A percentile compares a stretch with the other conserved stretches of the same genome.
Conservation (phyloP, 2,888 invertebrate genomes). For the Drosophila niveifrons region DNA sequence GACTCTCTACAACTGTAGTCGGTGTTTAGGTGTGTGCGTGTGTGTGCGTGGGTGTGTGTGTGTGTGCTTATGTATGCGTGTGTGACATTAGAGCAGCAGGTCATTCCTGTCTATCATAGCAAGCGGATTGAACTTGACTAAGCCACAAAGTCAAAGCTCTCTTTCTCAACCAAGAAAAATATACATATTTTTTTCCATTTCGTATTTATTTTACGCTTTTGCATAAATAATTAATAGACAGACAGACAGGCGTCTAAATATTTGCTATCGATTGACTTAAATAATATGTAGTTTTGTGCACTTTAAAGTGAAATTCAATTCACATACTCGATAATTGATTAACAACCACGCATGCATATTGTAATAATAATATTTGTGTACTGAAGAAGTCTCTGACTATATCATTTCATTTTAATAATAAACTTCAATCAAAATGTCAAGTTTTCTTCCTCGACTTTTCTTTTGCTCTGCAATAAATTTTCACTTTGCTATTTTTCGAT, state of each 20-base stretch:
- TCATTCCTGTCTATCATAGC: slow-evolving; percentile 45
- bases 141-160: slow-evolving; percentile 49
- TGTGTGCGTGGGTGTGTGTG: neutral
- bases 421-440: neutral
- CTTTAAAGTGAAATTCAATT: too few relatives aligned
- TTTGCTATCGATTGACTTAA: too few relatives aligned
- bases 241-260: too few relatives aligned
- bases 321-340: too few relatives aligned
- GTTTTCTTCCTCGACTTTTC: too few relatives aligned
- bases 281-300: too few relatives aligned
- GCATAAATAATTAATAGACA: too few relatives aligned
- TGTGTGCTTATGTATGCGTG: slow-evolving; percentile 18
- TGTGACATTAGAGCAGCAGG: slow-evolving; percentile 69
- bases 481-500: neutral
- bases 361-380: too few relatives aligned
- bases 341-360: too few relatives aligned
- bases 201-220: too few relatives aligned
- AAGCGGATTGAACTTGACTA: slow-evolving; percentile 62
- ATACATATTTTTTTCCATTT: too few relatives aligned
- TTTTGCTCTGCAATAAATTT: neutral
- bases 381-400: neutral
- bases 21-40: slow-evolving; percentile 3
- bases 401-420: neutral
- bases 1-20: slow-evolving; percentile 7
- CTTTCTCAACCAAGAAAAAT: too few relatives aligned